phyloP scores from a whole-genome alignment of 2,797 vertebrate genomes.

The Poeciliopsis infans region DNA sequence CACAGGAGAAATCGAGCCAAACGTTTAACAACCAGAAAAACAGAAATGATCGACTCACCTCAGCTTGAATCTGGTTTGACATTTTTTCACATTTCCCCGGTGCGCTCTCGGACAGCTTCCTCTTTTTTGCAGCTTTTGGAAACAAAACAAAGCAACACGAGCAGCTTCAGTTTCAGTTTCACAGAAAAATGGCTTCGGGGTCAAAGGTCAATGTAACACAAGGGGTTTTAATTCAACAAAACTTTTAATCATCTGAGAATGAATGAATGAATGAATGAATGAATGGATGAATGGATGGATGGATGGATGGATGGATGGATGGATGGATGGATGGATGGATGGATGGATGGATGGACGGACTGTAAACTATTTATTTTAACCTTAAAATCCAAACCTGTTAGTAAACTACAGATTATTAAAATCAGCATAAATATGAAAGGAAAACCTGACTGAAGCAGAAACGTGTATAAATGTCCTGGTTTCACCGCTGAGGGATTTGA shows the following conservation, averaged over 20 bases:
- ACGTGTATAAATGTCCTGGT: background rate
- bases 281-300: background rate
- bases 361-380: background rate
- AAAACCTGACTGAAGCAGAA: background rate
- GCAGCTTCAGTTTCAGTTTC: background rate
- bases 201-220: background rate
- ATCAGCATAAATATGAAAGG: background rate
- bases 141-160: conserved; percentile 13
- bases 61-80: conserved; percentile 40
- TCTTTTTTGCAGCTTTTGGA: conserved; percentile 71
- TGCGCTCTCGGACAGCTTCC: conserved; percentile 65
- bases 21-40: background rate
- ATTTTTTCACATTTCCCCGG: conserved; percentile 56
- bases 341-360: too few relatives aligned
- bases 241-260: background rate
- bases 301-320: background rate
- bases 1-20: background rate
- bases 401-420: background rate
- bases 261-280: background rate
- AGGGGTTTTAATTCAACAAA: background rate
- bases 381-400: background rate
- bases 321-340: background rate
- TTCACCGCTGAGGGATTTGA: background rate
- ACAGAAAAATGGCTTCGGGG: background rate
- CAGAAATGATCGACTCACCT: conserved; percentile 36